phyloP scores from a whole-genome alignment of 2,888 invertebrate species.

The Ectemnius lituratus region DNA sequence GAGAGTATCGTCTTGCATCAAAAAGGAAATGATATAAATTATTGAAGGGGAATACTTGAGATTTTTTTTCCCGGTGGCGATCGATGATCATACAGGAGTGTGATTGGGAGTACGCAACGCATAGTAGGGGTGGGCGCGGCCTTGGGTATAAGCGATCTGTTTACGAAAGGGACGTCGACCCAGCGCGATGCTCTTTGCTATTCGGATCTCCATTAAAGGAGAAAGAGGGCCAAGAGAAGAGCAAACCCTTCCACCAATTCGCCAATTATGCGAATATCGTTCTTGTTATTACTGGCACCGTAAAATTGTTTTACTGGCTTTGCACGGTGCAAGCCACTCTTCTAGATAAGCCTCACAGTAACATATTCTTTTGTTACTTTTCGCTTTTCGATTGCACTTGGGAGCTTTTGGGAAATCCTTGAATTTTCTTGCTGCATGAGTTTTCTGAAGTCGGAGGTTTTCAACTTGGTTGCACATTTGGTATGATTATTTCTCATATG shows the following conservation, averaged over 20 bases:
- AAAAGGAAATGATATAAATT: too few species aligned
- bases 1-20: too few species aligned
- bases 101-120: slow-evolving; percentile 46
- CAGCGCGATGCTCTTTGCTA: slow-evolving; percentile 31
- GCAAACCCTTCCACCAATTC: slow-evolving; percentile 27
- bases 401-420: too few species aligned
- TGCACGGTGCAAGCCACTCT: slow-evolving; percentile 1
- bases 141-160: slow-evolving; percentile 74
- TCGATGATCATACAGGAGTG: slow-evolving; percentile 31
- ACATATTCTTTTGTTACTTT: too few species aligned
- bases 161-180: slow-evolving; percentile 72
- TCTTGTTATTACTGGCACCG: too few species aligned
- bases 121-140: slow-evolving; percentile 67
- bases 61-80: slow-evolving; percentile 15
- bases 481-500: not conserved
- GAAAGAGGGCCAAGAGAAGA: slow-evolving; percentile 36
- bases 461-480: not conserved
- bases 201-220: slow-evolving; percentile 42
- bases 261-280: slow-evolving; percentile 24
- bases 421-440: too few species aligned
- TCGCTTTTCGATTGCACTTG: slow-evolving; percentile 16
- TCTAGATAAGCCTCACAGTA: too few species aligned
- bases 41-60: too few species aligned
- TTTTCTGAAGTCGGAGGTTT: too few species aligned
- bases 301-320: not conserved